These are phyloP conservation scores for Hydropsyche tenuis DNA, from an alignment of 1,140 invertebrate species.

Conservation along the genomic window DNA sequence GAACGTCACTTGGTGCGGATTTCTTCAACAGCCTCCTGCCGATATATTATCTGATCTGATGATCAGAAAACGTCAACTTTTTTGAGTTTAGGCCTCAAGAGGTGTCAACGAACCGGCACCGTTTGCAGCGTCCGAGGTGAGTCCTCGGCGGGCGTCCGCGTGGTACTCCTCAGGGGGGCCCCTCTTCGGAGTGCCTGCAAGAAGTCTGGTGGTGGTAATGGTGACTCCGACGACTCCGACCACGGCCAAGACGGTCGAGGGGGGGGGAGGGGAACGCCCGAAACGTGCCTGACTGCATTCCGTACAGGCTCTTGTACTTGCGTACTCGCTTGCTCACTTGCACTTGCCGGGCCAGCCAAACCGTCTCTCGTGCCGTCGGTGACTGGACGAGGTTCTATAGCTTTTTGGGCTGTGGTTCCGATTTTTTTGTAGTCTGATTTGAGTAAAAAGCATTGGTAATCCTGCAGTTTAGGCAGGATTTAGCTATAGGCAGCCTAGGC, in stretches of 20 bases:
- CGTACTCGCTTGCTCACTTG: conserved; percentile 21
- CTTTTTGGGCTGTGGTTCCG: neutral
- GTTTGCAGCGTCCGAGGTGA: too few species aligned
- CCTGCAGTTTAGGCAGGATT: too few species aligned
- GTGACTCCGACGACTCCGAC: neutral
- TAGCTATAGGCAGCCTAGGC: too few species aligned
- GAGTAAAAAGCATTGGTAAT: too few species aligned
- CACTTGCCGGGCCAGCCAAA: conserved; percentile 12
- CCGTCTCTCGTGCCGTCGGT: neutral
- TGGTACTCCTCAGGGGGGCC: conserved; percentile 4
- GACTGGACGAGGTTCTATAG: neutral
- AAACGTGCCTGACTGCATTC: conserved; percentile 41
- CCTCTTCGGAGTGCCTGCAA: neutral
- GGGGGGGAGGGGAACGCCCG: neutral
- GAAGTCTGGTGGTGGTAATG: neutral
- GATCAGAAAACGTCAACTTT: too few species aligned
- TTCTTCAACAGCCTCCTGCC: too few species aligned
- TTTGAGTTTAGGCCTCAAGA: too few species aligned
- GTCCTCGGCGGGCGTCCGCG: neutral
- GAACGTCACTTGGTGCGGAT: too few species aligned
- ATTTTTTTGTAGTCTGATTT: neutral
- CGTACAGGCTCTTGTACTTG: conserved; percentile 35
- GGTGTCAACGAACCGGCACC: too few species aligned
- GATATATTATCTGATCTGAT: too few species aligned
- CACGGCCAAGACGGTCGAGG: neutral